Conservation (phyloP, 2,797 vertebrate genomes). For the Bufotes viridis region DNA sequence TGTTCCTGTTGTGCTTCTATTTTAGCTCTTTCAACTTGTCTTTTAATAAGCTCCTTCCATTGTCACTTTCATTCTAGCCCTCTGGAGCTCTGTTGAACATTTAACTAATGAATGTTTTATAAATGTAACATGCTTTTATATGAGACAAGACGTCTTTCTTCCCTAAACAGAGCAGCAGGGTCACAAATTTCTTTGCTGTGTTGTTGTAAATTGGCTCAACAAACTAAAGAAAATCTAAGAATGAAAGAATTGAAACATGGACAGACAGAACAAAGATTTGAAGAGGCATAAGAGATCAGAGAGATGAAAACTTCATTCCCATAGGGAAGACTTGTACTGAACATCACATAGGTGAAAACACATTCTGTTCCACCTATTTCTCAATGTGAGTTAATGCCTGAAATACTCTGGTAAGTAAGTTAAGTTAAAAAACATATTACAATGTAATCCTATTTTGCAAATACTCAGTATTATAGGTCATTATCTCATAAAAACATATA, state of each 20-base stretch:
- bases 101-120: slow-evolving; percentile 59
- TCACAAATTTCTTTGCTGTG: slow-evolving; percentile 55
- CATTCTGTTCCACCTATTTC: slow-evolving; percentile 38
- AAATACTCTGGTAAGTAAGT: neutral
- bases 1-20: slow-evolving; percentile 34
- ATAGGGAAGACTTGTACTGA: slow-evolving; percentile 31
- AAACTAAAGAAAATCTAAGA: slow-evolving; percentile 52
- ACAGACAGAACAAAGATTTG: slow-evolving; percentile 48
- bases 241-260: slow-evolving; percentile 57
- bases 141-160: slow-evolving; percentile 39
- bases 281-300: slow-evolving; percentile 52
- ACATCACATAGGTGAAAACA: slow-evolving; percentile 15
- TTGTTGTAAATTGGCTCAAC: slow-evolving; percentile 57
- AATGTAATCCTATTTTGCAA: neutral
- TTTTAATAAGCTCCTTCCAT: slow-evolving; percentile 16
- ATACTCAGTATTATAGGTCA: neutral
- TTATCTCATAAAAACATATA: neutral
- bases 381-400: neutral
- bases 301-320: slow-evolving; percentile 37
- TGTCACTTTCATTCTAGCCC: slow-evolving; percentile 25
- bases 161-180: slow-evolving; percentile 57
- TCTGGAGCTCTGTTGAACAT: slow-evolving; percentile 42
- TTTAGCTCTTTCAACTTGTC: slow-evolving; percentile 38
- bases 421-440: neutral
- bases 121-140: slow-evolving; percentile 47